phyloP scores from a whole-genome alignment of 1,140 invertebrate genomes.

The Prorops nasuta region DNA sequence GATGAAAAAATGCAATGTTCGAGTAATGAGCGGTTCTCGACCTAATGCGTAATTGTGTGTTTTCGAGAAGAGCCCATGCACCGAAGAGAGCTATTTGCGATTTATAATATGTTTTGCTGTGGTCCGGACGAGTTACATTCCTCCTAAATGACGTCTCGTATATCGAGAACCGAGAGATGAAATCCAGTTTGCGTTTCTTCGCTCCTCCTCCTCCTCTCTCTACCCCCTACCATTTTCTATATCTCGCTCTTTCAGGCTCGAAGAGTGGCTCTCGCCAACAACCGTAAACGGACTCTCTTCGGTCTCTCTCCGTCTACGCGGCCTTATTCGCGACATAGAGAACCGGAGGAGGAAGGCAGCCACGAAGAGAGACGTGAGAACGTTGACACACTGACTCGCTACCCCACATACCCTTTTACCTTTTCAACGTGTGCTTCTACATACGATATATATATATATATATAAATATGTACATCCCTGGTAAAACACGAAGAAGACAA shows the following conservation, averaged over 20 bases:
- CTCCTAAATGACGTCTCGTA: neutral
- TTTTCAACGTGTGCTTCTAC: constrained; percentile 41
- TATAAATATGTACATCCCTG: too few relatives aligned
- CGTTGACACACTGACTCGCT: constrained; percentile 58
- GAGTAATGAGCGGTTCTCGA: too few relatives aligned
- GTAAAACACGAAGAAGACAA: too few relatives aligned
- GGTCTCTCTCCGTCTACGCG: constrained; percentile 35
- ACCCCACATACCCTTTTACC: constrained; percentile 58
- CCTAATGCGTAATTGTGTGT: too few relatives aligned
- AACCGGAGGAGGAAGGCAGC: constrained; percentile 38
- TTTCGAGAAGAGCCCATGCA: too few relatives aligned
- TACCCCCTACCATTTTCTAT: neutral
- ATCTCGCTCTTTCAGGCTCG: neutral
- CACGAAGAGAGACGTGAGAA: constrained; percentile 45
- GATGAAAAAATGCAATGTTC: too few relatives aligned
- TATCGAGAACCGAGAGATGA: neutral
- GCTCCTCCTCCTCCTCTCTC: neutral
- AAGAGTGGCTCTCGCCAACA: too few relatives aligned
- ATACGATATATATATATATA: too few relatives aligned
- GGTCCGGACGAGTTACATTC: neutral
- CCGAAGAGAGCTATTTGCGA: too few relatives aligned
- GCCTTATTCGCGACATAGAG: constrained; percentile 47
- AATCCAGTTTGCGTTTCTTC: neutral
- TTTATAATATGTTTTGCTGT: neutral
- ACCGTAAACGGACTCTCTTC: too few relatives aligned